phyloP scores from a whole-genome alignment of 2,797 vertebrate species.

The Toxotes lorentzi region DNA sequence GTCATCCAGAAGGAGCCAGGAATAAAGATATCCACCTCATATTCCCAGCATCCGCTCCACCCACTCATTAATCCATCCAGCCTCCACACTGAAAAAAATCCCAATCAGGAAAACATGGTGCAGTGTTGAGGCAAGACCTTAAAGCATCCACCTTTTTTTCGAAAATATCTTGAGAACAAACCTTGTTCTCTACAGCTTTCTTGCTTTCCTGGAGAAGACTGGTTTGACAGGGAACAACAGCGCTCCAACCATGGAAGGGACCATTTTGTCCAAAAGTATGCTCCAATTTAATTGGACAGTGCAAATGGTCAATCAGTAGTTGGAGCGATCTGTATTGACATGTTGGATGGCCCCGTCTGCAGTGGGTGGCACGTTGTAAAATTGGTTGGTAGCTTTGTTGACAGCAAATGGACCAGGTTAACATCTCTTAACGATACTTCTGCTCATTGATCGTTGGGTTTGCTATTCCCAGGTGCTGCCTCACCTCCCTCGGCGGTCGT shows the following conservation, averaged over 20 bases:
- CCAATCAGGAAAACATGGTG: slow-evolving; percentile 30
- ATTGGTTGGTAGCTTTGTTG: slow-evolving; percentile 50
- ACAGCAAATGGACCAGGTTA: slow-evolving; percentile 29
- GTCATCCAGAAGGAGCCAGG: slow-evolving; percentile 21
- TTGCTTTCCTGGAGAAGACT: slow-evolving; percentile 28
- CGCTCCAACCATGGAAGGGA: slow-evolving; percentile 67
- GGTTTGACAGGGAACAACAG: slow-evolving; percentile 35
- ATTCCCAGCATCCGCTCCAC: slow-evolving; percentile 36
- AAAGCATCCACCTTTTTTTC: slow-evolving; percentile 39
- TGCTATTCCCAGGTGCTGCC: slow-evolving; percentile 40
- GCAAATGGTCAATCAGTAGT: slow-evolving; percentile 72
- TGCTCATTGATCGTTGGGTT: slow-evolving; percentile 79
- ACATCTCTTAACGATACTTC: slow-evolving; percentile 19
- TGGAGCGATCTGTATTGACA: slow-evolving; percentile 60
- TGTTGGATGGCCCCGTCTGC: slow-evolving; percentile 31
- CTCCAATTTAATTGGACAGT: slow-evolving; percentile 69
- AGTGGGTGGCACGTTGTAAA: slow-evolving; percentile 31
- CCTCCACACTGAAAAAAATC: slow-evolving; percentile 38
- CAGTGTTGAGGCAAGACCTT: slow-evolving; percentile 40
- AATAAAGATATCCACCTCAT: slow-evolving; percentile 41
- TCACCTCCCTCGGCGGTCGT: slow-evolving; percentile 56
- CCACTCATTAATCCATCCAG: not conserved
- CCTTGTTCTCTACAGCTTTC: slow-evolving; percentile 28
- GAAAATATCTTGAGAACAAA: slow-evolving; percentile 25
- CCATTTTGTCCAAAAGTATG: slow-evolving; percentile 64